Percentiles rank a stretch among this genome's conserved stretches.
These are phyloP conservation scores for Cordilura impudica DNA, from an alignment of 2,888 invertebrate genomes.

Conservation along the genomic window DNA sequence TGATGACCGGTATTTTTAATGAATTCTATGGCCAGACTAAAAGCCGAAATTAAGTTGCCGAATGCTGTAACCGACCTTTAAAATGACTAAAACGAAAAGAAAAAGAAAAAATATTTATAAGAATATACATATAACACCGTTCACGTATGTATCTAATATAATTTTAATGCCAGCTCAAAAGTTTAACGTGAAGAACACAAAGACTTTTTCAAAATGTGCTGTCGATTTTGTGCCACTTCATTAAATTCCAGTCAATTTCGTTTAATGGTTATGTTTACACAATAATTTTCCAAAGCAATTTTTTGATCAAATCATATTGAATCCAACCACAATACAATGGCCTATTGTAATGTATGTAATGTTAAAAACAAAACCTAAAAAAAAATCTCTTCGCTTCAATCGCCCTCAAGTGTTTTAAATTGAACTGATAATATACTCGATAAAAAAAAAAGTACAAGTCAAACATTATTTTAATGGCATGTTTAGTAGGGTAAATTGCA, in stretches of 20 bases:
- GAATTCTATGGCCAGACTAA: slow-evolving; percentile 18
- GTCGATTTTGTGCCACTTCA: not conserved
- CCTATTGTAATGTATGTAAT: slow-evolving; percentile 10
- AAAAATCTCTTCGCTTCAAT: slow-evolving; percentile 17
- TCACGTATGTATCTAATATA: too few relatives aligned
- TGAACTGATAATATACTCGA: slow-evolving; percentile 55
- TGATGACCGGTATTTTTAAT: slow-evolving; percentile 66
- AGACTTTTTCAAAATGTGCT: not conserved
- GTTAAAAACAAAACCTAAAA: not conserved
- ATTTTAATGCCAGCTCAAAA: not conserved
- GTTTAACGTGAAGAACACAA: not conserved
- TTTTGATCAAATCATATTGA: slow-evolving; percentile 38
- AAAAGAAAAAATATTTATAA: not conserved
- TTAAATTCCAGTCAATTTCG: not conserved
- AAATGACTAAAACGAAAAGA: slow-evolving; percentile 16
- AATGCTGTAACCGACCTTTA: slow-evolving; percentile 14
- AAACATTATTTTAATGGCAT: slow-evolving; percentile 43
- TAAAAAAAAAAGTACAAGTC: slow-evolving; percentile 18
- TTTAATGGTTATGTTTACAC: slow-evolving; percentile 60
- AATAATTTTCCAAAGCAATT: slow-evolving; percentile 55
- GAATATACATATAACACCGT: not conserved
- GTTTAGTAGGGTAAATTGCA: slow-evolving; percentile 31
- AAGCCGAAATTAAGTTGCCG: slow-evolving; percentile 14
- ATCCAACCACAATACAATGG: slow-evolving; percentile 26
- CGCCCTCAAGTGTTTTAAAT: slow-evolving; percentile 57